Conservation (phyloP, 1,140 invertebrate genomes). For the Drosophila bocqueti region DNA sequence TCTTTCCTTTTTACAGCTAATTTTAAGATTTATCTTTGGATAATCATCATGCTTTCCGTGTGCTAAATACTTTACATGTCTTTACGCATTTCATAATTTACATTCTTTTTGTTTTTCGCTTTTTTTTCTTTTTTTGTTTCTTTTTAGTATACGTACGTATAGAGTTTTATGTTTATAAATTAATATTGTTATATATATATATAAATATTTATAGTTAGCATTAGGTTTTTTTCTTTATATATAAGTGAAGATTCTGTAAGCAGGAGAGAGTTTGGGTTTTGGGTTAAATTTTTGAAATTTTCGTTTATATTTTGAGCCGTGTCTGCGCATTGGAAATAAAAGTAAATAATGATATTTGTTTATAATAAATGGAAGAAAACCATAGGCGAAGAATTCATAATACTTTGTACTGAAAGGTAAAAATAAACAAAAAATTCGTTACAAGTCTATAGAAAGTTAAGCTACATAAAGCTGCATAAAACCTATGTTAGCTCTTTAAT, state of each 20-base stretch:
- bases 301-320: constrained; percentile 49
- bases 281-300: constrained; percentile 7
- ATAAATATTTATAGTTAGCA: constrained; percentile 12
- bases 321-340: constrained; percentile 51
- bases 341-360: constrained; percentile 41
- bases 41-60: constrained; percentile 66
- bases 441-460: constrained; percentile 32
- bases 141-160: constrained; percentile 50
- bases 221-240: neutral
- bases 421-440: constrained; percentile 31
- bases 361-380: constrained; percentile 41
- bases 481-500: constrained; percentile 20
- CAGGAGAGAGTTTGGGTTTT: constrained; percentile 21
- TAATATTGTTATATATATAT: constrained; percentile 46
- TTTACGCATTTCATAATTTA: constrained; percentile 68
- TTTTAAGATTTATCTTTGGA: constrained; percentile 79
- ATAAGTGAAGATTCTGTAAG: constrained; percentile 45
- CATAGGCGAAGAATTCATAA: constrained; percentile 54
- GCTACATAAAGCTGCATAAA: neutral
- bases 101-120: constrained; percentile 27
- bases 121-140: neutral
- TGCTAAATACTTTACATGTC: constrained; percentile 79
- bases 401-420: constrained; percentile 76
- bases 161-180: constrained; percentile 48
- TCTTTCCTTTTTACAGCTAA: constrained; percentile 76